These are phyloP conservation scores for Drosophila orena DNA, from an alignment of 1,140 invertebrate species.

Conservation along the genomic window DNA sequence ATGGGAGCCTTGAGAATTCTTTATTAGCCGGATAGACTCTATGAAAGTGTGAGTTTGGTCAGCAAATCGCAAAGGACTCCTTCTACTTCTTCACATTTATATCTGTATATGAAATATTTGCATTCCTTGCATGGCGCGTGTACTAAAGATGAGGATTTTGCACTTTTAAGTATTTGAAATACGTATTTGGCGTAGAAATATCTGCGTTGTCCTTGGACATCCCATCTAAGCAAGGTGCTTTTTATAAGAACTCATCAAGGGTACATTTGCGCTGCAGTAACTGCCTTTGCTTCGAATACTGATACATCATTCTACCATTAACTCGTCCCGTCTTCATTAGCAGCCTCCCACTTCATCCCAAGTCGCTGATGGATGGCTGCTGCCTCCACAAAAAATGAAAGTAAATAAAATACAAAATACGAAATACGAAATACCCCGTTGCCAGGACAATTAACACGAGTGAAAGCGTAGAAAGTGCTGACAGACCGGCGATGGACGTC, in stretches of 20 bases:
- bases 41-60: constrained; percentile 20
- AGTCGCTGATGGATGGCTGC: constrained; percentile 29
- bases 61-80: neutral
- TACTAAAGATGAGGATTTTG: too few relatives aligned
- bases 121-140: neutral
- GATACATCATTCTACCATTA: constrained; percentile 26
- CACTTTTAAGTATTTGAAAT: too few relatives aligned
- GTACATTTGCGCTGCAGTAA: neutral
- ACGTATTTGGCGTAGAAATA: neutral
- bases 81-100: neutral
- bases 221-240: neutral
- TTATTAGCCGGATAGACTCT: constrained; percentile 19
- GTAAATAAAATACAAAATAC: too few relatives aligned
- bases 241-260: neutral
- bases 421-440: neutral
- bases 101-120: neutral
- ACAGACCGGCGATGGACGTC: constrained; percentile 4
- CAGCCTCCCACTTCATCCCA: constrained; percentile 1
- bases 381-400: too few relatives aligned
- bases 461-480: constrained; percentile 31
- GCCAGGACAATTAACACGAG: constrained; percentile 65
- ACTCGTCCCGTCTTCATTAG: constrained; percentile 22
- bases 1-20: constrained; percentile 47
- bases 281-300: neutral
- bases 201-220: neutral